phyloP scores from a whole-genome alignment of 2,888 invertebrate genomes.

The Gymnocheta viridis region DNA sequence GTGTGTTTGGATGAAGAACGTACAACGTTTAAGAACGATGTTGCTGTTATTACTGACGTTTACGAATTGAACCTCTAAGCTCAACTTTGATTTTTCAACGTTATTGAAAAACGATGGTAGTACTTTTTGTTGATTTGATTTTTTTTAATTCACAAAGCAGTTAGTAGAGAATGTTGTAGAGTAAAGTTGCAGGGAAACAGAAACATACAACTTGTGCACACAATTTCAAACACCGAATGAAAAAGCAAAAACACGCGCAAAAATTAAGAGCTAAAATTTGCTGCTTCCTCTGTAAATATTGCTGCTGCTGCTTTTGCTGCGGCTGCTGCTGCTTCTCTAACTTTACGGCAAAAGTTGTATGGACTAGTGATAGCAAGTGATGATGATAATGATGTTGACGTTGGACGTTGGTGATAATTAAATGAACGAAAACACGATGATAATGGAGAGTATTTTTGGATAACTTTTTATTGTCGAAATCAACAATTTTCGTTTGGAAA shows the following conservation, averaged over 20 bases:
- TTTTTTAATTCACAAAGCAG: constrained; percentile 34
- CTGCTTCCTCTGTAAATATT: constrained; percentile 57
- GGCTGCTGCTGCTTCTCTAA: constrained; percentile 33
- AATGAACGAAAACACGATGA: not conserved
- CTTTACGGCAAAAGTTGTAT: constrained; percentile 18
- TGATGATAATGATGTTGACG: constrained; percentile 22
- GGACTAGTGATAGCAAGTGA: constrained; percentile 22
- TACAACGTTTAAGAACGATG: constrained; percentile 74
- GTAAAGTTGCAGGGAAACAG: constrained; percentile 53
- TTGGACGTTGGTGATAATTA: constrained; percentile 14
- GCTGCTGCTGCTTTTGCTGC: constrained; percentile 27
- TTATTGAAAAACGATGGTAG: constrained; percentile 65
- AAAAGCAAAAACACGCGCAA: constrained; percentile 49
- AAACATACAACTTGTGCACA: constrained; percentile 33
- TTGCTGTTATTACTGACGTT: constrained; percentile 80
- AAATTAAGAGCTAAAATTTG: constrained; percentile 44
- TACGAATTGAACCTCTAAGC: constrained; percentile 78
- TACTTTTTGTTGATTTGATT: constrained; percentile 24
- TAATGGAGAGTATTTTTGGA: constrained; percentile 30
- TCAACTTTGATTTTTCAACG: constrained; percentile 79
- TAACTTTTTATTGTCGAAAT: constrained; percentile 47
- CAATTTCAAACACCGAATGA: constrained; percentile 32
- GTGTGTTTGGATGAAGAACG: constrained; percentile 54
- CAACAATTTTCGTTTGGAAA: constrained; percentile 42
- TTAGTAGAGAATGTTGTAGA: constrained; percentile 53